A percentile compares a stretch with the other conserved stretches of the same genome.
These are phyloP conservation scores for Chiloscyllium plagiosum DNA, from an alignment of 2,113 vertebrate species.

Conservation along the genomic window DNA sequence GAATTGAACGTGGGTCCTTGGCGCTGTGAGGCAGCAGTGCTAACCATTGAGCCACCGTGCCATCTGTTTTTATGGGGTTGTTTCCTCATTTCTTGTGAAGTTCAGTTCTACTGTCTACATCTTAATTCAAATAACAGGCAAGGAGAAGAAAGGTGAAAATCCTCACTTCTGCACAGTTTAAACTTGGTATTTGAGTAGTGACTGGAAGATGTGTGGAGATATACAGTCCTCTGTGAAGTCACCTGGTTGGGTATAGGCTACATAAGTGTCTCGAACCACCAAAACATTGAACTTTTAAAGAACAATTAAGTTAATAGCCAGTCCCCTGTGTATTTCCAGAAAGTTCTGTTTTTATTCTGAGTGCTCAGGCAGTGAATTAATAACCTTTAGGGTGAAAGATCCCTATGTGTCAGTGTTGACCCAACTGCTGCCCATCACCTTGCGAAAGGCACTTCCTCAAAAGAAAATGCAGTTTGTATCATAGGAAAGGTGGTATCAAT, in stretches of 20 bases:
- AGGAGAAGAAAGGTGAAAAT: background rate
- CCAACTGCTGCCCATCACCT: no score
- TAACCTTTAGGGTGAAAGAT: no score
- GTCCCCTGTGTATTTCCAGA: background rate
- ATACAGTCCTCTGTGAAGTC: background rate
- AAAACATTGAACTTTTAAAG: background rate
- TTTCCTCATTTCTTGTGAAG: background rate
- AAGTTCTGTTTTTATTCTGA: no score
- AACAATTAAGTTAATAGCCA: background rate
- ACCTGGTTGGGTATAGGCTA: background rate
- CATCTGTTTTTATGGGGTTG: no score
- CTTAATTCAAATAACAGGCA: background rate
- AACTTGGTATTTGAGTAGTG: background rate
- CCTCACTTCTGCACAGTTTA: background rate
- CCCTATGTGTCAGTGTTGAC: no score
- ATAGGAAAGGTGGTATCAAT: background rate
- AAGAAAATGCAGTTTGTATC: background rate
- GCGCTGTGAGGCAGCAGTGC: no score
- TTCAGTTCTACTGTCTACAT: background rate
- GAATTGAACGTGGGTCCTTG: no score
- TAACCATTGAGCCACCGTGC: no score
- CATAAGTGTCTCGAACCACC: background rate
- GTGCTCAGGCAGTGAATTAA: no score
- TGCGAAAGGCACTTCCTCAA: background rate
- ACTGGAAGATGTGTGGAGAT: background rate